Evolutionary conservation across 1,140 invertebrate species (phyloP).

Genomic region (Caerostris darwini): DNA sequence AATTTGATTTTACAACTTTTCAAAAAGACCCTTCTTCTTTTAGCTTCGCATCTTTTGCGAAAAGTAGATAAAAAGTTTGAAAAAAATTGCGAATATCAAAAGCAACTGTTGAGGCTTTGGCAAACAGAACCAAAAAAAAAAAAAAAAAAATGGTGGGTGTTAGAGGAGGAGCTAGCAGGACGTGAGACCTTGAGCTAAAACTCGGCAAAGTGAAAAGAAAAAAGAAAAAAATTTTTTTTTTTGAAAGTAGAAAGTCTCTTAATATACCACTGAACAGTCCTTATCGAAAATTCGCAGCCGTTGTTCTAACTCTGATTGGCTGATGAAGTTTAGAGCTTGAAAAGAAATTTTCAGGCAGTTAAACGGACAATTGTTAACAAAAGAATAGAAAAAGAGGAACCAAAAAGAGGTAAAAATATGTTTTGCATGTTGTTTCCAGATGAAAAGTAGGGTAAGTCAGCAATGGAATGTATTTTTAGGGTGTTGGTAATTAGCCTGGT

Average conservation of each 20-base stretch:
- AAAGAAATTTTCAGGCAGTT: constrained; percentile 51
- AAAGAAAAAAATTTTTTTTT: background rate
- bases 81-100: constrained; percentile 36
- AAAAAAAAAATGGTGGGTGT: background rate
- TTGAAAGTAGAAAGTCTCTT: background rate
- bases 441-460: background rate
- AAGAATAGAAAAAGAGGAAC: background rate
- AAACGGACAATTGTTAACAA: constrained; percentile 46
- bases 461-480: background rate
- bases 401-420: constrained; percentile 36
- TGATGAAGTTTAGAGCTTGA: constrained; percentile 41
- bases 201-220: background rate
- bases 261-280: constrained; percentile 37
- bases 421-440: constrained; percentile 8
- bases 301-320: constrained; percentile 42
- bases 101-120: constrained; percentile 53
- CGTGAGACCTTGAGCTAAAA: constrained; percentile 13
- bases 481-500: background rate
- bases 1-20: constrained; percentile 62
- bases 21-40: constrained; percentile 14
- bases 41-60: background rate
- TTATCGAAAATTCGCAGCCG: constrained; percentile 44
- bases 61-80: constrained; percentile 49
- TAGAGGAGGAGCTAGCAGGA: background rate
- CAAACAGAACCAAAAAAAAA: constrained; percentile 46